Conservation (phyloP, 2,888 invertebrate genomes). For the Protonemura montana region DNA sequence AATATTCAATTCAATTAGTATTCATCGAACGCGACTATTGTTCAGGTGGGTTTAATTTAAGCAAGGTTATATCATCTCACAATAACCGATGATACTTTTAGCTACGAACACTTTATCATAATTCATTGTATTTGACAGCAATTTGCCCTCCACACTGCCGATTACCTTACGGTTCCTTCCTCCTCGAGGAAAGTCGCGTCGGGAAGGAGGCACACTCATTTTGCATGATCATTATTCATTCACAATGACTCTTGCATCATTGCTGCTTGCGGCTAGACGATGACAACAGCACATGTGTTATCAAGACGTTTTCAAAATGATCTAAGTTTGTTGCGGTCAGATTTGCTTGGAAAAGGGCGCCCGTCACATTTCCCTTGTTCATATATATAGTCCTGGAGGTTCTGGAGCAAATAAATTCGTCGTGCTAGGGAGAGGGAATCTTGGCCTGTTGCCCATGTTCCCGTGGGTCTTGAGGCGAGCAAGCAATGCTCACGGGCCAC, state of each 20-base stretch:
- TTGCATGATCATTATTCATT: not conserved
- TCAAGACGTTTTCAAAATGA: not conserved
- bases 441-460: too few relatives aligned
- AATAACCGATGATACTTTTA: not conserved
- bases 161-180: not conserved
- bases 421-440: too few relatives aligned
- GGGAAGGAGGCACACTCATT: not conserved
- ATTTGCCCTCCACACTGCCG: not conserved
- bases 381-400: too few relatives aligned
- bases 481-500: too few relatives aligned
- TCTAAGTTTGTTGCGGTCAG: not conserved
- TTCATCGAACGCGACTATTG: not conserved
- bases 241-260: not conserved
- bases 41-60: not conserved
- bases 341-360: not conserved
- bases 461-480: too few relatives aligned
- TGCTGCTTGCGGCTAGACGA: not conserved
- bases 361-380: too few relatives aligned
- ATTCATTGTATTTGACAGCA: not conserved
- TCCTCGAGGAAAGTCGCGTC: not conserved
- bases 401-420: too few relatives aligned
- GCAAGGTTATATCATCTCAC: not conserved
- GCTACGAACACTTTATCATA: not conserved
- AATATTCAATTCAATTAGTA: slow-evolving; percentile 12
- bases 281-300: not conserved